Percentiles rank a stretch among this genome's conserved stretches.
Evolutionary conservation across 2,888 invertebrate genomes (phyloP).

Genomic region (Adelphocoris suturalis): DNA sequence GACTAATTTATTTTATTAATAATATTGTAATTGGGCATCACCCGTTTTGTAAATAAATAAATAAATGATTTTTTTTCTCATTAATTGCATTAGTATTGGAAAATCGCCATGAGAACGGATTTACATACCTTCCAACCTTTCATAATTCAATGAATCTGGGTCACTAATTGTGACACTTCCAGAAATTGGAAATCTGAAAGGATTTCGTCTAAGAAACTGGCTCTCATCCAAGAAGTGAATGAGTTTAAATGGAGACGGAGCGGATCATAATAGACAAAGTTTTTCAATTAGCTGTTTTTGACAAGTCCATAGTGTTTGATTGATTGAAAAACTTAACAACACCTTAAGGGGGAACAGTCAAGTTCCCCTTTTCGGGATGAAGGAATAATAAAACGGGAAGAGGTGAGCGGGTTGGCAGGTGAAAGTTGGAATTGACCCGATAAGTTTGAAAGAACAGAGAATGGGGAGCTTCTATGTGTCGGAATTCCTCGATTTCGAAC

Average conservation of each 20-base stretch:
- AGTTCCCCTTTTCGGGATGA: slow-evolving; percentile 48
- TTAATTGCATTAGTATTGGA: no score
- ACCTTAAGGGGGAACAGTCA: slow-evolving; percentile 56
- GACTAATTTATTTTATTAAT: no score
- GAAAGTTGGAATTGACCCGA: slow-evolving; percentile 41
- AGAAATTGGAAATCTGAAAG: slow-evolving; percentile 1
- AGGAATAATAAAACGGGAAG: slow-evolving; percentile 49
- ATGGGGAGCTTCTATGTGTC: no score
- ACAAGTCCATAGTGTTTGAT: slow-evolving; percentile 71
- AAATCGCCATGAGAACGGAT: no score
- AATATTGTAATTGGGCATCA: no score
- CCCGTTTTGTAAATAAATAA: no score
- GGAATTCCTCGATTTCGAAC: no score
- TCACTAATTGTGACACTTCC: not conserved
- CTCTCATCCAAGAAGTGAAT: not conserved
- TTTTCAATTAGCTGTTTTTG: slow-evolving; percentile 70
- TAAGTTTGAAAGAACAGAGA: not conserved
- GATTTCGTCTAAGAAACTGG: slow-evolving; percentile 12
- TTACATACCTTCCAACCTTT: not conserved
- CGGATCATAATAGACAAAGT: slow-evolving; percentile 57
- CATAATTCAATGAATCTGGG: no score
- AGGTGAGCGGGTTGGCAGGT: slow-evolving; percentile 2
- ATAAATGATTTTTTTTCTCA: no score
- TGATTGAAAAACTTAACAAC: slow-evolving; percentile 71
- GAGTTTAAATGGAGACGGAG: not conserved